Conservation (phyloP, 2,113 vertebrate species). For the Hucho hucho region DNA sequence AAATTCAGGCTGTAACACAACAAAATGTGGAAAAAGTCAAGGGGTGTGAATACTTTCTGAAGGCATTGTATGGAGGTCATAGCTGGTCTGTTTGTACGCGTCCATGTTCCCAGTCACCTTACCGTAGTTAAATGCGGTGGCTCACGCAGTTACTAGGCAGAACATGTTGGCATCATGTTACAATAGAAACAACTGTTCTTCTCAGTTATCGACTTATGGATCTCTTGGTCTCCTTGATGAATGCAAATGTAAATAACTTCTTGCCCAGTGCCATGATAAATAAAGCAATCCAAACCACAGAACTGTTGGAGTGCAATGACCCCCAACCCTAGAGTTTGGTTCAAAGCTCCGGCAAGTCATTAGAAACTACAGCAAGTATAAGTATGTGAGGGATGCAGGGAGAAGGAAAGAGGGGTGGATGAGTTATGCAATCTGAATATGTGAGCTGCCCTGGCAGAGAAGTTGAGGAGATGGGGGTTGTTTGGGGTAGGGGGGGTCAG, state of each 20-base stretch:
- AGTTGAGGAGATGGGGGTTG: not conserved
- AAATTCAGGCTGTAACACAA: too few relatives aligned
- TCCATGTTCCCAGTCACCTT: too few relatives aligned
- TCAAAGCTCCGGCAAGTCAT: slow-evolving; percentile 4
- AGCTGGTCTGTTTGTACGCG: too few relatives aligned
- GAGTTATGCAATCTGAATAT: slow-evolving; percentile 7
- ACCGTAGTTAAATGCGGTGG: too few relatives aligned
- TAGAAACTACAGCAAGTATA: slow-evolving; percentile 1
- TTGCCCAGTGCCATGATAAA: not conserved
- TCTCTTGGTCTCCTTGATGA: not conserved
- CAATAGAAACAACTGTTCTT: not conserved
- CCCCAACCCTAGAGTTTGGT: not conserved
- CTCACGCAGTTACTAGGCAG: not conserved
- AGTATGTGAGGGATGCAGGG: slow-evolving; percentile 3
- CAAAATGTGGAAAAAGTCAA: too few relatives aligned
- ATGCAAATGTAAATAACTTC: slow-evolving; percentile 5
- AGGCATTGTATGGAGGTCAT: too few relatives aligned
- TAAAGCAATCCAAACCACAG: not conserved
- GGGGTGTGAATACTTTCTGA: too few relatives aligned
- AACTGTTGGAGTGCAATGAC: not conserved
- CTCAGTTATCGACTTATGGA: not conserved
- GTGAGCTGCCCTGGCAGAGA: not conserved
- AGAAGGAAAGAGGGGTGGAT: not conserved
- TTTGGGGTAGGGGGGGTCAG: not conserved
- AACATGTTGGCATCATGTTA: not conserved